Conservation (phyloP, 1,140 invertebrate species). For the Bombus sylvicola region DNA sequence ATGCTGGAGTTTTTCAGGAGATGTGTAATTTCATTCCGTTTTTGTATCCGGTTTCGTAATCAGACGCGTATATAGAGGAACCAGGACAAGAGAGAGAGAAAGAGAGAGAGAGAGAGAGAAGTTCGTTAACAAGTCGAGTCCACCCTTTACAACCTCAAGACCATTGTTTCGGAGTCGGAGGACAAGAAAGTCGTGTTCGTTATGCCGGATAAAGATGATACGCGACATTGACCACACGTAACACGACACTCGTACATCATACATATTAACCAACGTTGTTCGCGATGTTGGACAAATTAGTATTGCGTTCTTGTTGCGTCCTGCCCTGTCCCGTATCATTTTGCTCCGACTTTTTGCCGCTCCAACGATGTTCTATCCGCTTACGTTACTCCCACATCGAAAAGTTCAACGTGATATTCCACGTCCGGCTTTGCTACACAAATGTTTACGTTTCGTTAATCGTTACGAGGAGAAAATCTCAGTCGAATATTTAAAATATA, state of each 20-base stretch:
- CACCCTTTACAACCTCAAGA: conserved; percentile 67
- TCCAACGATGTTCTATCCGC: conserved; percentile 4
- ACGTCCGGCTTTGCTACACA: too few species aligned
- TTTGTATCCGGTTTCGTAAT: conserved; percentile 39
- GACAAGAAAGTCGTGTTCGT: conserved; percentile 68
- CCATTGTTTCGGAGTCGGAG: conserved; percentile 62
- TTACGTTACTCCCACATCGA: not conserved
- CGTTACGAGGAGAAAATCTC: not conserved
- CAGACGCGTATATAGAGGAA: not conserved
- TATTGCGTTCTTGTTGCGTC: conserved; percentile 60
- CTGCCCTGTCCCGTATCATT: conserved; percentile 25
- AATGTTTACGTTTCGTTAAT: not conserved
- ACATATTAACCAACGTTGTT: conserved; percentile 64
- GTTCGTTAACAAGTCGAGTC: conserved; percentile 66
- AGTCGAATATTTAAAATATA: too few species aligned
- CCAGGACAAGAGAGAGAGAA: not conserved
- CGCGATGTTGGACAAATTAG: conserved; percentile 68
- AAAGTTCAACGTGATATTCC: not conserved
- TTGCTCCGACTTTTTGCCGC: conserved; percentile 18
- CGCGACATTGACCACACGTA: conserved; percentile 63
- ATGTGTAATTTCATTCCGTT: conserved; percentile 1
- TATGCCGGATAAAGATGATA: conserved; percentile 66
- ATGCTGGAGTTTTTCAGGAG: not conserved
- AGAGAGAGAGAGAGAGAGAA: not conserved
- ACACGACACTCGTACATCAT: conserved; percentile 63